phyloP scores from a whole-genome alignment of 2,888 invertebrate species.

The Ophion ellenae region DNA sequence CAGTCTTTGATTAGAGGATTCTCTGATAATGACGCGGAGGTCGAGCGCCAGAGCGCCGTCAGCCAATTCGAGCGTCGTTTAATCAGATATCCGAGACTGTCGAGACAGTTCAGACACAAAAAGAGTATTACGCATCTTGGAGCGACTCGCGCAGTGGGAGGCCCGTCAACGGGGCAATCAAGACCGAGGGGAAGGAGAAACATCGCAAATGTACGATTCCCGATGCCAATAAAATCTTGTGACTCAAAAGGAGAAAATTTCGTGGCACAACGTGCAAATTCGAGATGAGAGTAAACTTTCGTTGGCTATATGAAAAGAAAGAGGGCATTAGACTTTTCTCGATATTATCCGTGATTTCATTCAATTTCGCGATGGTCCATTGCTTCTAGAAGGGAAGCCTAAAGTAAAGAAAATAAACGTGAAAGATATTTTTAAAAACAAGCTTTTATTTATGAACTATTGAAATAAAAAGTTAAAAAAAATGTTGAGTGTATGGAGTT shows the following conservation, averaged over 20 bases:
- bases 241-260: conserved; percentile 22
- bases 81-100: conserved; percentile 82
- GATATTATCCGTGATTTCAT: background rate
- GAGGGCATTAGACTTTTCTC: background rate
- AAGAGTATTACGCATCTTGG: conserved; percentile 61
- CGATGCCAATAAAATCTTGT: conserved; percentile 22
- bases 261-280: conserved; percentile 11
- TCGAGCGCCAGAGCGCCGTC: conserved; percentile 71
- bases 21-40: conserved; percentile 80
- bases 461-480: too few species aligned
- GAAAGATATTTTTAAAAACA: too few species aligned
- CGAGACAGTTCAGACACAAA: conserved; percentile 68
- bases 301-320: background rate
- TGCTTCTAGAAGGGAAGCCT: background rate
- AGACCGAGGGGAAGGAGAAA: conserved; percentile 4
- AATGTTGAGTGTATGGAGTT: too few species aligned
- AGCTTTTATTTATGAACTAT: too few species aligned
- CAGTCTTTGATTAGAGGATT: conserved; percentile 81
- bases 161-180: conserved; percentile 33
- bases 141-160: conserved; percentile 26
- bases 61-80: conserved; percentile 69
- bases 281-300: conserved; percentile 10
- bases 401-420: background rate
- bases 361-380: background rate
- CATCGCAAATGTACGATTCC: conserved; percentile 21